Conservation (phyloP, 2,797 vertebrate species). For the Sebastes baramenuke region DNA sequence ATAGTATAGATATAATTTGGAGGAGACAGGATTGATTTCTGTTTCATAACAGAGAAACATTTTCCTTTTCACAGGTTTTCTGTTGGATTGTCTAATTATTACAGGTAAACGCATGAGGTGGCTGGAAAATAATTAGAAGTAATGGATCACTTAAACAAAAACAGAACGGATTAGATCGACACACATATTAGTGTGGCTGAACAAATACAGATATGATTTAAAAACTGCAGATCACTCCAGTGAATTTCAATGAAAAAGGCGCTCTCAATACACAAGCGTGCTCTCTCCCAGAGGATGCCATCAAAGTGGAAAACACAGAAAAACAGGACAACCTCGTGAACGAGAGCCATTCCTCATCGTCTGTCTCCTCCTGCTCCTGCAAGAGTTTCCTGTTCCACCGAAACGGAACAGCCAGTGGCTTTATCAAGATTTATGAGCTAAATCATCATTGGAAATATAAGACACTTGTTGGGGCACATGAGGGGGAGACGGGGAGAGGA, state of each 20-base stretch:
- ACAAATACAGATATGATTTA: slow-evolving; percentile 18
- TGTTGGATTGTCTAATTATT: slow-evolving; percentile 27
- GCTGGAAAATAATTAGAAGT: slow-evolving; percentile 6
- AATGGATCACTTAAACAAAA: slow-evolving; percentile 2
- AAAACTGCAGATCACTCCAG: neutral
- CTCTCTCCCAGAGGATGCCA: slow-evolving; percentile 27
- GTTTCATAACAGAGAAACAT: neutral
- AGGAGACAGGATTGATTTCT: neutral
- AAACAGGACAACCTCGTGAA: slow-evolving; percentile 60
- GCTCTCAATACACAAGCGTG: slow-evolving; percentile 14
- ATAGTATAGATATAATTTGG: neutral
- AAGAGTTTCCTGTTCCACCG: slow-evolving; percentile 73
- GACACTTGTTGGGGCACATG: slow-evolving; percentile 72
- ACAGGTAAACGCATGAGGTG: neutral
- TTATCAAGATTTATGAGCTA: slow-evolving; percentile 82
- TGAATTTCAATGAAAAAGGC: slow-evolving; percentile 13
- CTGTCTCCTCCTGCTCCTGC: slow-evolving; percentile 62
- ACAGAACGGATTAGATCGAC: slow-evolving; percentile 12
- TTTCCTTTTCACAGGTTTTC: slow-evolving; percentile 7
- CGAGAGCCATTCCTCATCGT: slow-evolving; percentile 69
- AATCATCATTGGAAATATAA: slow-evolving; percentile 81
- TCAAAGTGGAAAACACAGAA: slow-evolving; percentile 50
- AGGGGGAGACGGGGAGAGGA: slow-evolving; percentile 36
- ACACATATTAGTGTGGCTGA: neutral
- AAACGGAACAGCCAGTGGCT: slow-evolving; percentile 77